Evolutionary conservation across 2,113 vertebrate genomes (phyloP).

Genomic region (Heloderma charlesbogerti): DNA sequence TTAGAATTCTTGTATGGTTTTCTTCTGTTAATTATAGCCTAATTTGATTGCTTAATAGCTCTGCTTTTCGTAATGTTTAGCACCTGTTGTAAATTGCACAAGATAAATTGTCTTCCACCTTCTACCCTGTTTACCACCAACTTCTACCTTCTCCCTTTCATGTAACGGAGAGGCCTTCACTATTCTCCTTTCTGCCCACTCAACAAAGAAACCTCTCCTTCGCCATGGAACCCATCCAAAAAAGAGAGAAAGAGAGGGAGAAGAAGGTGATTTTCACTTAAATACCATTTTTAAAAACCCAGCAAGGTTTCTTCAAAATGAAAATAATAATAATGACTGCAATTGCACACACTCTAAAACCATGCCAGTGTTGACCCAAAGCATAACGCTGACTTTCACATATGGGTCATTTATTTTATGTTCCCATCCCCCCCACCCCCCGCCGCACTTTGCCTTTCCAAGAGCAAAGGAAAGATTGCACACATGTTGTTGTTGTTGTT

Average conservation of each 20-base stretch:
- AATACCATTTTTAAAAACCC: constrained; percentile 57
- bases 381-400: constrained; percentile 72
- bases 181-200: constrained; percentile 67
- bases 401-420: constrained; percentile 66
- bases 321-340: constrained; percentile 47
- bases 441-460: not conserved
- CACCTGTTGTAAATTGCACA: constrained; percentile 88
- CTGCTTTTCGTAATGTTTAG: constrained; percentile 85
- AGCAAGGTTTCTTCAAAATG: constrained; percentile 26
- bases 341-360: constrained; percentile 56
- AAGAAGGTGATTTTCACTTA: constrained; percentile 71
- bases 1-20: constrained; percentile 87
- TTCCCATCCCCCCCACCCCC: constrained; percentile 39
- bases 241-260: not conserved
- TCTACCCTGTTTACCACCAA: constrained; percentile 77
- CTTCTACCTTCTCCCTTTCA: constrained; percentile 76
- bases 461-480: not conserved
- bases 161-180: constrained; percentile 40
- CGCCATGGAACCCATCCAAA: constrained; percentile 47
- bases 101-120: constrained; percentile 81
- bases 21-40: constrained; percentile 87
- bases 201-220: constrained; percentile 61
- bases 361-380: constrained; percentile 65
- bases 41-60: constrained; percentile 89
- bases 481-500: constrained; percentile 36